These are phyloP conservation scores for Parnassius mnemosyne DNA, from an alignment of 2,888 invertebrate species.

Conservation along the genomic window DNA sequence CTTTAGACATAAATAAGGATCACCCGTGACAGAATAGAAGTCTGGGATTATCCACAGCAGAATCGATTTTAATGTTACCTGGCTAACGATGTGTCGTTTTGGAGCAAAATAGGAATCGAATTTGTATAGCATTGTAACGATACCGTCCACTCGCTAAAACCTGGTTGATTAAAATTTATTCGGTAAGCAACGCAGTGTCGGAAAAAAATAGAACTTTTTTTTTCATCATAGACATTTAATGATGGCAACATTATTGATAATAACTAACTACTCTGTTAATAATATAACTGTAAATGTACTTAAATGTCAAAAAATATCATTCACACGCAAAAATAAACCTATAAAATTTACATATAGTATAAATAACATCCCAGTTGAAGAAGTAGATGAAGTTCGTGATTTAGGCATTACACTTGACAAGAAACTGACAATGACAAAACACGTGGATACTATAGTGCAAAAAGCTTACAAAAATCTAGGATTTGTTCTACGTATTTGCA, in stretches of 20 bases:
- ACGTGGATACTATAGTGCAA: too few relatives aligned
- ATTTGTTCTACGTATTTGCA: too few relatives aligned
- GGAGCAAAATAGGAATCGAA: constrained; percentile 15
- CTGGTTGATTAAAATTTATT: constrained; percentile 15
- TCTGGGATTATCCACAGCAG: constrained; percentile 25
- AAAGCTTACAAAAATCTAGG: too few relatives aligned
- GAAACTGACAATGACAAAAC: too few relatives aligned
- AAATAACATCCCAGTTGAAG: too few relatives aligned
- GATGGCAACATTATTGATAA: background rate
- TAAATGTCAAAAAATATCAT: too few relatives aligned
- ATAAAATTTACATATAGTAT: too few relatives aligned
- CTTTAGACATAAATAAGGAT: constrained; percentile 27
- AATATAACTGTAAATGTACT: too few relatives aligned
- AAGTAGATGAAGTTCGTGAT: too few relatives aligned
- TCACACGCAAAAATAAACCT: too few relatives aligned
- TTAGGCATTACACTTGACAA: too few relatives aligned
- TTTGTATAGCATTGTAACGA: constrained; percentile 24
- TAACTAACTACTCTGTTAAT: too few relatives aligned
- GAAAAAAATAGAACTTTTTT: background rate
- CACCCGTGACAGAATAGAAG: constrained; percentile 23
- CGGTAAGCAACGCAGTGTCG: background rate
- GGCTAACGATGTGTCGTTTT: constrained; percentile 26
- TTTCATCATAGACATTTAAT: background rate
- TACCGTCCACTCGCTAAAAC: constrained; percentile 16
- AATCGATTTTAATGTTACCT: constrained; percentile 27